Conservation (phyloP, 2,797 vertebrate species). For the Fundulus diaphanus region DNA sequence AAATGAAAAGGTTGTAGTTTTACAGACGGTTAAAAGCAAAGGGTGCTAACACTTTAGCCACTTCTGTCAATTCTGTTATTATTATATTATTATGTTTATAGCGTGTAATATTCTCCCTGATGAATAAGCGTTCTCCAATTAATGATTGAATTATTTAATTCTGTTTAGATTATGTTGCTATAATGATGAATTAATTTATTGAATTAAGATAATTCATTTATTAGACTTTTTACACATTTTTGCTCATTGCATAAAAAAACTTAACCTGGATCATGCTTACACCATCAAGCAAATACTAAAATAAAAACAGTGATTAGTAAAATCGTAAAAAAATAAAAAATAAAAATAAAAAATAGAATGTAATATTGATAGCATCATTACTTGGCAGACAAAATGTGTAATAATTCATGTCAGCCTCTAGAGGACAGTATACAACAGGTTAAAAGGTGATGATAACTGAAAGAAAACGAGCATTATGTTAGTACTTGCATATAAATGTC, state of each 20-base stretch:
- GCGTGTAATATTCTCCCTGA: not conserved
- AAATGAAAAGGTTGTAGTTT: not conserved
- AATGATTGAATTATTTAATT: not conserved
- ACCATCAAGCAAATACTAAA: not conserved
- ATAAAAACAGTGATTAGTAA: no score
- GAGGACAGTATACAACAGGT: conserved; percentile 62
- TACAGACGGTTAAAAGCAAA: not conserved
- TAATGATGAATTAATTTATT: not conserved
- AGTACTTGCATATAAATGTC: not conserved
- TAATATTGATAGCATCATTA: not conserved
- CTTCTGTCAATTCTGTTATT: no score
- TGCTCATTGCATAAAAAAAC: not conserved
- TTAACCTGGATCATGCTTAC: not conserved
- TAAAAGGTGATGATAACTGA: conserved; percentile 10
- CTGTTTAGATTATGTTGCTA: not conserved
- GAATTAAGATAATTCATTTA: no score
- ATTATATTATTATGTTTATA: no score
- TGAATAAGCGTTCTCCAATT: not conserved
- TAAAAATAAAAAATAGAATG: not conserved
- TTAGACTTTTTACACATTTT: not conserved
- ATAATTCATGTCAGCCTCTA: conserved; percentile 44
- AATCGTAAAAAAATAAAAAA: not conserved
- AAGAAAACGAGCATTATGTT: not conserved
- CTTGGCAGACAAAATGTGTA: conserved; percentile 31
- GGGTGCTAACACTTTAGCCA: not conserved